A percentile compares a stretch with the other conserved stretches of the same genome.
phyloP scores from a whole-genome alignment of 2,797 vertebrate genomes.

The Chiroxiphia lanceolata region DNA sequence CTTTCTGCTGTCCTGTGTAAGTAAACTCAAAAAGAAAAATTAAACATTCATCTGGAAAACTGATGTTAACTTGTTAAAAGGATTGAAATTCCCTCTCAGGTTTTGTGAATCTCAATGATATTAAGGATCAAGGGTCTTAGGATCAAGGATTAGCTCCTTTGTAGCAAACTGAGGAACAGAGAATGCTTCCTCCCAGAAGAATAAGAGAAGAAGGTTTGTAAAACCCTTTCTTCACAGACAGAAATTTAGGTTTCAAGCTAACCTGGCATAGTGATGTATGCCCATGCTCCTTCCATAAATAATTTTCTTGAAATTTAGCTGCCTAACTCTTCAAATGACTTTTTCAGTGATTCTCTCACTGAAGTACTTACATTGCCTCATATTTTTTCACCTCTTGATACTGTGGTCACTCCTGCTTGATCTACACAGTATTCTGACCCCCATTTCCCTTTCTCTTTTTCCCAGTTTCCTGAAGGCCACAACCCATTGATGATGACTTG shows the following conservation, averaged over 20 bases:
- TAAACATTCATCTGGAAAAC: neutral
- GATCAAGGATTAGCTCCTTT: neutral
- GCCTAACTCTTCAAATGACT: neutral
- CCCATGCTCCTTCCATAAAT: neutral
- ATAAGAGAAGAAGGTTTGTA: neutral
- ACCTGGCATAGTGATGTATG: fast-evolving
- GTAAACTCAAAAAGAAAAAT: neutral
- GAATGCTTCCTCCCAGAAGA: neutral
- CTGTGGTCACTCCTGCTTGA: neutral
- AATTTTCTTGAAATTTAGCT: neutral
- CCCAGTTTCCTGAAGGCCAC: neutral
- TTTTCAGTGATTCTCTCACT: neutral
- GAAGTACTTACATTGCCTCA: neutral
- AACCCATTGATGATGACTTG: neutral
- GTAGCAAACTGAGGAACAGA: neutral
- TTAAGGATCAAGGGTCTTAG: neutral
- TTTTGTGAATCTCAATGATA: neutral
- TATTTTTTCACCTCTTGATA: neutral
- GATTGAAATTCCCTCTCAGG: neutral
- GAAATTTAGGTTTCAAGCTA: neutral
- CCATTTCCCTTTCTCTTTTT: neutral
- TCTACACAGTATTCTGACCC: neutral
- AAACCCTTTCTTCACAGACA: neutral
- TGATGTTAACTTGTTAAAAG: neutral
- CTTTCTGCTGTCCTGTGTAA: neutral